Evolutionary conservation across 2,797 vertebrate genomes (phyloP).

Genomic region (Sorex maritimensis): DNA sequence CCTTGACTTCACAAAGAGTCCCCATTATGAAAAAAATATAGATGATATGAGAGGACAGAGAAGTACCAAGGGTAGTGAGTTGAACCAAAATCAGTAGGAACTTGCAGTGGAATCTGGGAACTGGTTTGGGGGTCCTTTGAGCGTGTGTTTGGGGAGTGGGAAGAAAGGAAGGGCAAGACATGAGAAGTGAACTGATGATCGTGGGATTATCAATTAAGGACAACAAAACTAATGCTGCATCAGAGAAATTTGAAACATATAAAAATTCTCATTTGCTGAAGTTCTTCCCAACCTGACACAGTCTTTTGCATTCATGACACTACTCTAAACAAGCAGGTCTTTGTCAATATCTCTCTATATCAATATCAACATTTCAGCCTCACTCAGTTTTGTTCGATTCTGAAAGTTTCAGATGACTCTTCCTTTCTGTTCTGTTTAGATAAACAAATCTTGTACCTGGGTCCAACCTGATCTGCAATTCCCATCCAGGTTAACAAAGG

Average conservation of each 20-base stretch:
- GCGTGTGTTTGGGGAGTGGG: neutral
- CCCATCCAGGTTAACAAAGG: neutral
- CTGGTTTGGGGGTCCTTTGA: neutral
- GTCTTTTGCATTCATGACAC: no score
- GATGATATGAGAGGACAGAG: neutral
- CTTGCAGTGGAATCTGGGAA: neutral
- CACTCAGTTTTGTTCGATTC: neutral
- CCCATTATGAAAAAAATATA: slow-evolving; percentile 29
- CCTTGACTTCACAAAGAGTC: slow-evolving; percentile 25
- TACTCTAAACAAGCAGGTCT: neutral
- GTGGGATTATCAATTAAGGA: neutral
- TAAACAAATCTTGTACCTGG: neutral
- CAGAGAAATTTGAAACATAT: neutral
- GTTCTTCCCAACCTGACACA: no score
- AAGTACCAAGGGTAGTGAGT: neutral
- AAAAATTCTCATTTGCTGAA: neutral
- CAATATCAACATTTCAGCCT: neutral
- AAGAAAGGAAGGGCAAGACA: neutral
- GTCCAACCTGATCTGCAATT: neutral
- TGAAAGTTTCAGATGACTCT: neutral
- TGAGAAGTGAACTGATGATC: neutral
- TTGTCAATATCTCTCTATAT: neutral
- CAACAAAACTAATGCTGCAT: neutral
- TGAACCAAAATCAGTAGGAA: neutral
- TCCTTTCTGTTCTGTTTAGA: neutral